Conservation (phyloP, 2,113 vertebrate genomes). For the Phodopus roborovskii region DNA sequence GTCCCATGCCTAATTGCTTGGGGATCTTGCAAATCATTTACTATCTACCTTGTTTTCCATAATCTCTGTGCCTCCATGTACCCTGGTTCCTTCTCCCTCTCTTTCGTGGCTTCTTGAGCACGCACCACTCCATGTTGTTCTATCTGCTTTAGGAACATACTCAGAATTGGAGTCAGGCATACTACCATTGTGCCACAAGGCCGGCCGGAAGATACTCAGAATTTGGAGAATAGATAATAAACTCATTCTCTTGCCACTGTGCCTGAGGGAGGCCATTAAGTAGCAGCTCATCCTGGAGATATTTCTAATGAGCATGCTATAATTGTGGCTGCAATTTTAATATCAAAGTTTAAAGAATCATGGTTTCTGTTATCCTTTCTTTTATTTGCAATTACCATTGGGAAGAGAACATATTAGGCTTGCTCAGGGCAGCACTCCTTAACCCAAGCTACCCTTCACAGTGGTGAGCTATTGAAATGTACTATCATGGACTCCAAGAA, state of each 20-base stretch:
- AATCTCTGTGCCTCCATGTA: background rate
- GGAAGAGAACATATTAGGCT: background rate
- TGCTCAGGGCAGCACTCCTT: background rate
- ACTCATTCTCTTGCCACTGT: background rate
- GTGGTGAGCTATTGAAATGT: background rate
- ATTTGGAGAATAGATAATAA: constrained; percentile 44
- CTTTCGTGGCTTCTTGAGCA: background rate
- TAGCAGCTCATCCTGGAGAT: constrained; percentile 38
- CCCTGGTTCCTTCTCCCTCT: background rate
- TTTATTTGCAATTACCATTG: constrained; percentile 62
- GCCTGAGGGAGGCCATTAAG: constrained; percentile 62
- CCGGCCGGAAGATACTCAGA: background rate
- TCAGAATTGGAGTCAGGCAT: background rate
- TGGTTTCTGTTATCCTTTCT: constrained; percentile 56
- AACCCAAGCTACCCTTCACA: background rate
- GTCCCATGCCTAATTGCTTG: background rate
- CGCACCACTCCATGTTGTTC: background rate
- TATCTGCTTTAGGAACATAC: background rate
- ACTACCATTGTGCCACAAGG: too few species aligned
- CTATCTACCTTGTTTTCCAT: background rate
- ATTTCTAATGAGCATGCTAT: constrained; percentile 24
- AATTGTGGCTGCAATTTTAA: constrained; percentile 66
- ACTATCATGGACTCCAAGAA: background rate
- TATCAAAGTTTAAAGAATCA: constrained; percentile 55
- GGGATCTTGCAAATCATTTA: background rate